Conservation (phyloP, 2,888 invertebrate species). For the Mythimna impura region DNA sequence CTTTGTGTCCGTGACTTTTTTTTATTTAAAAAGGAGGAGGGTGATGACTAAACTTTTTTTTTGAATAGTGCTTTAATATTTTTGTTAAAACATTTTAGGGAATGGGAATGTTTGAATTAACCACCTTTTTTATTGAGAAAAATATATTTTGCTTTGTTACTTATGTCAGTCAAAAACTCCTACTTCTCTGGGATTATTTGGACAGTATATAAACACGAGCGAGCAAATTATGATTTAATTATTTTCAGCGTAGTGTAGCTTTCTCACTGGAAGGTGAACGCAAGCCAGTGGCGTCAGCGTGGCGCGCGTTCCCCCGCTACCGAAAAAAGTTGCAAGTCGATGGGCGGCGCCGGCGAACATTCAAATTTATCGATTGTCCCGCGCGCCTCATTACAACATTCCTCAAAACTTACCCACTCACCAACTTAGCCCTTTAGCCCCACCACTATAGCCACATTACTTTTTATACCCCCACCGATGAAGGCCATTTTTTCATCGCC, state of each 20-base stretch:
- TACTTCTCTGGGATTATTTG: no score
- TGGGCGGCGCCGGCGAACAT: constrained; percentile 88
- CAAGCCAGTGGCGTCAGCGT: constrained; percentile 80
- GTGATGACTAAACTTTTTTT: no score
- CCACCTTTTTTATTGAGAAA: no score
- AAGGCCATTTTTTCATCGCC: constrained; percentile 87
- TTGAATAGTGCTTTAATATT: background rate
- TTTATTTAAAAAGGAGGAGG: no score
- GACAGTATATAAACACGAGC: no score
- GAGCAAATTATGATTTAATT: background rate
- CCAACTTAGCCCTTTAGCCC: constrained; percentile 88
- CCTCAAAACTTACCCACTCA: constrained; percentile 88
- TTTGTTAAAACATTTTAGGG: background rate
- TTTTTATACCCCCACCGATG: constrained; percentile 83
- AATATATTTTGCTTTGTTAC: no score
- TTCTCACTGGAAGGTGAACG: constrained; percentile 58
- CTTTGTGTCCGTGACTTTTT: background rate
- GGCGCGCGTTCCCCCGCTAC: constrained; percentile 85
- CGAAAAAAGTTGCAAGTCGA: constrained; percentile 90
- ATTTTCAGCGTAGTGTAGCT: constrained; percentile 47
- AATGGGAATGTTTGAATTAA: no score
- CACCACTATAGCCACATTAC: constrained; percentile 86
- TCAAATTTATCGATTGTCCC: constrained; percentile 91
- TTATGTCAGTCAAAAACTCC: no score
- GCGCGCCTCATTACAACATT: constrained; percentile 88